Base-by-base conservation (phyloP, 2,888 invertebrate species). In the Aleiodes leptofemur region DNA sequence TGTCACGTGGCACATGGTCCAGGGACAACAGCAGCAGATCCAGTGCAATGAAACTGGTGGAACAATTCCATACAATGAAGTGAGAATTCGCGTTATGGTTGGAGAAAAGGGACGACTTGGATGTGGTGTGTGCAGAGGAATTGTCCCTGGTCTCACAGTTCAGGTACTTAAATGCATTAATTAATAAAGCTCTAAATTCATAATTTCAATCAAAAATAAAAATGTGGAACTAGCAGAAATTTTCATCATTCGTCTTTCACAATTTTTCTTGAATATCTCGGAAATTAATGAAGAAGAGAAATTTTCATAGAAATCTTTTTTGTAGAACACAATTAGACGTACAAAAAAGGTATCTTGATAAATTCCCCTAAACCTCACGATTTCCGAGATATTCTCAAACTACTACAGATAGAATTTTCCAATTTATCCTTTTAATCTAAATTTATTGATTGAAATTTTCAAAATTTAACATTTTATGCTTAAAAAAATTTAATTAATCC, bases 41-140 rank as follows among this genome's bases (percentile, higher is more conserved):
- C 83, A 83, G 51, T 87, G 84, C 80, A 87, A 86, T 77, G 88
- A 93, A 76, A 88, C 93, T 74, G 91, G 92, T 90, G 91, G 86
- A 90, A 90, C 72, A 90, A 90, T 78, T 90, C 90, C 77, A 91
- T 93, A 85, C 90, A 93, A 83, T 90, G 95, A 95, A 86, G 91
- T 95, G 79, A 92, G 94, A 73, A 93, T 97, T 76, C 94, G 94
- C 77, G 93, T 97, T 77, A 93, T 95, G 85, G 95, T 96, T 74
- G 95, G 96, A 11, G 95, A 96, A 64, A 93, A 95, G 83, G 94
- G 95, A 11, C 95, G 96, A 86, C 92, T 97, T 70, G 97, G 97
- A 31, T 95, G 97, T 90, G 96, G 96, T 93, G 89, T 89, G 51
- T 89, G 89, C 80, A 80, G 86, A 59, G 89, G 89, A 78, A 82